Conservation (phyloP, 2,888 invertebrate genomes). For the Melanchra persicariae region DNA sequence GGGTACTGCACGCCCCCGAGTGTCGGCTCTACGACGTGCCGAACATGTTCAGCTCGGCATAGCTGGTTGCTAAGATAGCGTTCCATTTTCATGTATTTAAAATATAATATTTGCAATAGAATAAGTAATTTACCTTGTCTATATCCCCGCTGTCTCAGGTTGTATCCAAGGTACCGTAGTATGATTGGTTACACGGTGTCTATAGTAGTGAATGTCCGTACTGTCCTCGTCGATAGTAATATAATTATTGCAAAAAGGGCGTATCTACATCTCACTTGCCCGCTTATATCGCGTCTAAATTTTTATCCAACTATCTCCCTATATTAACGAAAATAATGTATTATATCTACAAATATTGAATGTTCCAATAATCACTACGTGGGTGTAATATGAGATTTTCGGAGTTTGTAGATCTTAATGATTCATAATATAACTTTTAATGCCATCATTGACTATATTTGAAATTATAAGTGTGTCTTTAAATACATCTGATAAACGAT, state of each 20-base stretch:
- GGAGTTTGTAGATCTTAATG: conserved; percentile 61
- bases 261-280: conserved; percentile 56
- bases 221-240: conserved; percentile 2
- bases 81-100: conserved; percentile 28
- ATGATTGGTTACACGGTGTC: conserved; percentile 5
- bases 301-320: conserved; percentile 67
- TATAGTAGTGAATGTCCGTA: neutral
- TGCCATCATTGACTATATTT: conserved; percentile 66
- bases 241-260: conserved; percentile 7
- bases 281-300: conserved; percentile 70
- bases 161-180: conserved; percentile 8
- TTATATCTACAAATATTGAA: conserved; percentile 64
- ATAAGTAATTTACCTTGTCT: neutral
- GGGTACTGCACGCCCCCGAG: neutral
- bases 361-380: conserved; percentile 60
- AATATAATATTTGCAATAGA: conserved; percentile 21
- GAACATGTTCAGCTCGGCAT: neutral
- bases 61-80: conserved; percentile 15
- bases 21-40: neutral
- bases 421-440: conserved; percentile 65
- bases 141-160: neutral
- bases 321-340: conserved; percentile 66
- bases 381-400: conserved; percentile 62
- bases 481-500: conserved; percentile 55
- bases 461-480: conserved; percentile 67